phyloP scores from a whole-genome alignment of 2,888 invertebrate species.

The Stomorhina lunata region DNA sequence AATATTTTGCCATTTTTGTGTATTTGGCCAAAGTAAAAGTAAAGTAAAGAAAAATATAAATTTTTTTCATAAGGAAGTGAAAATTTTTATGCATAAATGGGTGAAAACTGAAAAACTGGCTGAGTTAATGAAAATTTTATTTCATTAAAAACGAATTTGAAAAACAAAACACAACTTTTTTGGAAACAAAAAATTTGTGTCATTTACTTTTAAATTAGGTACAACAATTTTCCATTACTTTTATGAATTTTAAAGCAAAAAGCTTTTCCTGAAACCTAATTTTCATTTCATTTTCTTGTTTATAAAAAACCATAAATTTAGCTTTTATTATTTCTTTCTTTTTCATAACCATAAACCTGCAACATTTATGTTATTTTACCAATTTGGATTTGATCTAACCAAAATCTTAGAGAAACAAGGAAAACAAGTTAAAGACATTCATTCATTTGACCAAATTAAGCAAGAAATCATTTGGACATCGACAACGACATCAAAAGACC shows the following conservation, averaged over 20 bases:
- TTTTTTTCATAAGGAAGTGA: conserved; percentile 42
- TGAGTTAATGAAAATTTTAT: neutral
- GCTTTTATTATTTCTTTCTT: no score
- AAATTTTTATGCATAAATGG: conserved; percentile 22
- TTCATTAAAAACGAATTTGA: no score
- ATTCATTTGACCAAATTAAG: no score
- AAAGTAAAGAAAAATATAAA: conserved; percentile 4
- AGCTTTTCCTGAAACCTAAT: conserved; percentile 52
- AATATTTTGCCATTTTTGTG: conserved; percentile 23
- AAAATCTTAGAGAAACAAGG: no score
- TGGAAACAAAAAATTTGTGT: conserved; percentile 1
- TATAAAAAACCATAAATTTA: no score
- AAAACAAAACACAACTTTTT: neutral
- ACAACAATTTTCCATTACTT: neutral
- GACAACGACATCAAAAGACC: no score
- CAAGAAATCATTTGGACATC: no score
- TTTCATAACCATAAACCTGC: no score
- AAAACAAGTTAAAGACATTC: no score
- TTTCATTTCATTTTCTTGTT: conserved; percentile 36
- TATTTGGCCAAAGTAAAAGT: conserved; percentile 29
- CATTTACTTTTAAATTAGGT: neutral
- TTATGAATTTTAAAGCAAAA: neutral
- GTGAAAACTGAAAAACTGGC: neutral
- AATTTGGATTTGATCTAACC: no score
- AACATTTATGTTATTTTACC: no score